These are phyloP conservation scores for Drosophila siamana DNA, from an alignment of 2,888 invertebrate genomes.

Conservation along the genomic window DNA sequence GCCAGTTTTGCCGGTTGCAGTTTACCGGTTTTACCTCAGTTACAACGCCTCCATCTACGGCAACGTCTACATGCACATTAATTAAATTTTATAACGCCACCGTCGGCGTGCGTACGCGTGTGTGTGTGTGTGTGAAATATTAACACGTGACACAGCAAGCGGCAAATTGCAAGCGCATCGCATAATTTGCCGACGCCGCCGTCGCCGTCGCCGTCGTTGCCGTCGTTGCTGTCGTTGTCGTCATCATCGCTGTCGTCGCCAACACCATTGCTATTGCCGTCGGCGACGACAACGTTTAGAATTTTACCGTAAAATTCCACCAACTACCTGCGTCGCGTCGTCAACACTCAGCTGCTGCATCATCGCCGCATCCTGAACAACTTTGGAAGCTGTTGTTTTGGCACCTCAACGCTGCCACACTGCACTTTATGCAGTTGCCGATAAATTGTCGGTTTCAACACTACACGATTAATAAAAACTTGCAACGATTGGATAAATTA, in stretches of 20 bases:
- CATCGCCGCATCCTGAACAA: not conserved
- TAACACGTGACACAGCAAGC: conserved; percentile 65
- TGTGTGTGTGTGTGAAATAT: conserved; percentile 50
- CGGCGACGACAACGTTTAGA: conserved; percentile 56
- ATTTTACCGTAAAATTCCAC: conserved; percentile 39
- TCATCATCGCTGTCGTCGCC: conserved; percentile 24
- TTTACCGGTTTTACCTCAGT: conserved; percentile 17
- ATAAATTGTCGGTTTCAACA: too few species aligned
- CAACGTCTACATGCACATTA: conserved; percentile 56
- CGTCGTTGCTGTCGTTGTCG: conserved; percentile 5
- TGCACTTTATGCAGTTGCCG: too few species aligned
- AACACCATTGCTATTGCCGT: conserved; percentile 8
- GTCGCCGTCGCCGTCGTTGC: too few species aligned
- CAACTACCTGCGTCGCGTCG: not conserved
- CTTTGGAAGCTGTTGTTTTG: not conserved
- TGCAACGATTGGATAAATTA: too few species aligned
- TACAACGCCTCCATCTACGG: conserved; percentile 8
- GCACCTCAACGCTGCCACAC: too few species aligned
- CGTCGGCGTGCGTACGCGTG: conserved; percentile 15
- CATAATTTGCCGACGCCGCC: conserved; percentile 64
- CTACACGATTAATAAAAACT: too few species aligned
- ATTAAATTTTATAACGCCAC: conserved; percentile 73
- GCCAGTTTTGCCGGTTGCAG: conserved; percentile 32
- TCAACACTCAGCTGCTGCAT: not conserved
- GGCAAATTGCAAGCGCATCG: conserved; percentile 62